Evolutionary conservation across 1,140 invertebrate genomes (phyloP), one percentile per base, ranked within the genome.

Genomic region (Zophobas atratus): DNA sequence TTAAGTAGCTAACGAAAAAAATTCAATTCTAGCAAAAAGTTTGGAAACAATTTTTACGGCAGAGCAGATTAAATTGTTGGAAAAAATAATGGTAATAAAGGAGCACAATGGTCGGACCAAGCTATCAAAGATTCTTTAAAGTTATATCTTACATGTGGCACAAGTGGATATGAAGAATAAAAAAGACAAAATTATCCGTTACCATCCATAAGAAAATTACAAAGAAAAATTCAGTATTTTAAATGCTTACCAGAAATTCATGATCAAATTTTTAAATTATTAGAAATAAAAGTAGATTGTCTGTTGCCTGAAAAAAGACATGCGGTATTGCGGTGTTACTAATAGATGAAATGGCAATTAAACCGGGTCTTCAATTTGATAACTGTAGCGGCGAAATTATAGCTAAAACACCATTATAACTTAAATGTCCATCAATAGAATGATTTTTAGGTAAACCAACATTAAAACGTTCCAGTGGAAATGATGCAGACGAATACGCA

Each of bases 301-400:
- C 20, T 53, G 20, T 20, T 53, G 57, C 51, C 55, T 20, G 51
- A 75, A 60, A 49, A 75, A 43, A 75, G 55, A 43, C 55, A 75
- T 57, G 48, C 71, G 34, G 46, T 55, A 0, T 33, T 57, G 48
- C 71, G 34, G 46, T 55, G 8, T 33, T 73, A 2, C 34, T 73
- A 73, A 53, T 73, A 6, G 71, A 73, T 73, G 71, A 73, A 73
- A 73, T 73, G 51, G 49, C 49, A 2, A 53, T 53, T 8, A 53
- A 53, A 53, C 49, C 49, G 4, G 49, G 49, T 53, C 20, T 53
- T 53, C 49, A 53, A 53, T 53, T 53, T 32, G 49, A 8, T 71
- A 46, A 43, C 6, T 4, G 36, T 5, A 43, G 67, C 48, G 20
- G 39, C 48, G 43, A 46, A 46, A 46, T 46, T 4, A 8, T 46